phyloP scores from a whole-genome alignment of 2,113 vertebrate genomes.

The Merops nubicus region DNA sequence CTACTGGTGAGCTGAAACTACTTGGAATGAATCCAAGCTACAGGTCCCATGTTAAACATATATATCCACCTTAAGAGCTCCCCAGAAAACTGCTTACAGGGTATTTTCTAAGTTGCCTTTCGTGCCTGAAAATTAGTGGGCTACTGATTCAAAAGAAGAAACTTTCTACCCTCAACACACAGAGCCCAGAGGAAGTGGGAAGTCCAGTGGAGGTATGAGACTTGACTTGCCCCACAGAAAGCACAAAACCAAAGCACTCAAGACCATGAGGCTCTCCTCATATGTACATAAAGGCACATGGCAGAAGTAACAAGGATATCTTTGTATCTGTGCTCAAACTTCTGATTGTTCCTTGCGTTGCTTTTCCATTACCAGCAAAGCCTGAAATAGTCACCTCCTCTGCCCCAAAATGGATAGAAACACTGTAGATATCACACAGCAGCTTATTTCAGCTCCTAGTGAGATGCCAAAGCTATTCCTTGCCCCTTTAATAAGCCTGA shows the following conservation, averaged over 20 bases:
- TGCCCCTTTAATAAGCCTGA: not conserved
- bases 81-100: not conserved
- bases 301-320: not conserved
- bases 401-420: not conserved
- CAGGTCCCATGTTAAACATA: not conserved
- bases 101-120: not conserved
- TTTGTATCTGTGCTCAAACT: not conserved
- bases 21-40: not conserved
- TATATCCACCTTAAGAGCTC: not conserved
- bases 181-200: not conserved
- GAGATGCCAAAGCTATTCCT: not conserved
- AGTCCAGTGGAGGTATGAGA: not conserved
- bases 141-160: not conserved
- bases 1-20: not conserved
- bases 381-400: not conserved
- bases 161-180: not conserved
- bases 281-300: not conserved
- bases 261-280: not conserved
- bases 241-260: not conserved
- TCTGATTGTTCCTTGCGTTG: not conserved
- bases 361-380: not conserved
- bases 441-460: not conserved
- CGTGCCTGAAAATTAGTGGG: not conserved
- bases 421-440: not conserved
- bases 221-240: not conserved